Base-by-base conservation (phyloP, 2,888 invertebrate species). In the Sceliomorpha sp. region DNA sequence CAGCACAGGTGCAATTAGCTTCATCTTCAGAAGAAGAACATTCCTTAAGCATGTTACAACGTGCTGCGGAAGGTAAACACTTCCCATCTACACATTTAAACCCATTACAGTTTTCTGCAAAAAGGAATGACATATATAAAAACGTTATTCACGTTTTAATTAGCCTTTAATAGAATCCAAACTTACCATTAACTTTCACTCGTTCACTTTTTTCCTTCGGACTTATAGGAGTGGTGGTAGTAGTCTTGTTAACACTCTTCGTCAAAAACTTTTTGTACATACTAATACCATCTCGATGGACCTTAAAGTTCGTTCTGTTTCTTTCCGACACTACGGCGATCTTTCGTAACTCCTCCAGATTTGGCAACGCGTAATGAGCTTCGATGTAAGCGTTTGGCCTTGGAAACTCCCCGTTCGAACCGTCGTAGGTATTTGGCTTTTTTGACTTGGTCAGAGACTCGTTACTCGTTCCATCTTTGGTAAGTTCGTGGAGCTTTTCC, bases 11-110 rank as follows among this genome's bases (percentile, higher is more conserved):
- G 81, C 95, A 95, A 51, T 92, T 91, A 17, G 90, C 89, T 82
- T 94, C 95, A 80, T 95, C 95, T 67, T 92, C 92, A 0, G 93
- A 93, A 66, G 91, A 92, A 4, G 90, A 87, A 73, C 94, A 94
- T 79, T 94, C 94, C 15, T 92, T 89, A 36, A 94, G 86, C 80
- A 93, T 92, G 80, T 94, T 94, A 82, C 94, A 94, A 67, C 93
- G 91, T 2, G 93, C 92, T 1, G 92, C 91, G 50, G 90, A 81
- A 0, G 93, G 91, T 14, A 94, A 86, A 80, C 94, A 94, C 74
- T 90, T 90, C 0, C 93, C 93, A 74, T 91, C 91, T 7, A 88
- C 85, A 83, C 94, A 94, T 20, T 89, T 90, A 34, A 91, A 91
- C 9, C 89, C 88, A 47, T 88, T 89, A 73, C 90, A 89, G 2